Evolutionary conservation across 2,888 invertebrate genomes (phyloP).

Genomic region (Hemaris fuciformis): DNA sequence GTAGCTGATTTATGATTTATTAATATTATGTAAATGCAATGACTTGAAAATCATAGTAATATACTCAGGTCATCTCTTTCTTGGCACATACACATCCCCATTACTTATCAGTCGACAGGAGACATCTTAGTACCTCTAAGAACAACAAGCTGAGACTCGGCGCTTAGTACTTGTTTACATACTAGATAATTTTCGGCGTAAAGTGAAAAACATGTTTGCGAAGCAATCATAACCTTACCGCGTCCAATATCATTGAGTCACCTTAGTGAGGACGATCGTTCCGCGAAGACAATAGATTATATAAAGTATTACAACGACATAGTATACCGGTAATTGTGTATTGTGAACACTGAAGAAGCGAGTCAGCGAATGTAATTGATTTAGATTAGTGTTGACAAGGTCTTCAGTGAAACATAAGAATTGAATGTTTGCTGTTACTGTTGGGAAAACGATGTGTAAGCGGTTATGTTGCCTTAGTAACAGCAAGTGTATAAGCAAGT

Average conservation of each 20-base stretch:
- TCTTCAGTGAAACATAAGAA: not conserved
- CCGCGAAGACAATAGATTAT: slow-evolving; percentile 1
- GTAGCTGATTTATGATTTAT: no score
- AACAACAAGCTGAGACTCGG: no score
- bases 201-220: not conserved
- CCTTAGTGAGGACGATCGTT: not conserved
- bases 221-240: not conserved
- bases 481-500: not conserved
- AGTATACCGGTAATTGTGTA: not conserved
- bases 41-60: no score
- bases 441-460: not conserved
- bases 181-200: not conserved
- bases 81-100: no score
- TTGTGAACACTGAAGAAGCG: slow-evolving; percentile 18
- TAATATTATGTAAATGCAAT: no score
- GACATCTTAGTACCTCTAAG: no score
- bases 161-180: not conserved
- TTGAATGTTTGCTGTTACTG: not conserved
- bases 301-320: slow-evolving; percentile 1
- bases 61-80: no score
- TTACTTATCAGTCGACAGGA: no score
- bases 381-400: not conserved
- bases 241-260: not conserved
- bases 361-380: slow-evolving; percentile 29
- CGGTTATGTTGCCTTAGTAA: not conserved